Base-by-base conservation (phyloP, 2,113 vertebrate species). In the Edolisoma coerulescens region DNA sequence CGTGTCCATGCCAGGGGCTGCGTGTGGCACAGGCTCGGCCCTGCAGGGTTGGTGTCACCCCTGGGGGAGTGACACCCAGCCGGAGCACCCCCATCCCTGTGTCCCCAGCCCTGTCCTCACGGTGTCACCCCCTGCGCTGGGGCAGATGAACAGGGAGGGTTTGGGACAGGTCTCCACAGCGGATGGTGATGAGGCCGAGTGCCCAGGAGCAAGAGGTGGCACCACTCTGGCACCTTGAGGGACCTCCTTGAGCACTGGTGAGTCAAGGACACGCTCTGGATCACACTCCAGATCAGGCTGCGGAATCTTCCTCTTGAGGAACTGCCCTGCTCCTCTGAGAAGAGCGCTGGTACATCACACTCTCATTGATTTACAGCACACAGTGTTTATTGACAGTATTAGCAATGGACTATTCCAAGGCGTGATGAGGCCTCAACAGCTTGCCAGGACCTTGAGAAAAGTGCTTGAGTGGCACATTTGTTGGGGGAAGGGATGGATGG, bases 171-270 rank as follows among this genome's bases (percentile, higher is more conserved):
- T 7, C n/a, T 10, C 3, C 2, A 11, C 19, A 8, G 69, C 26
- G 7, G 20, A 16, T 18, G 11, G 17, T 13, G 42, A 2, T 2
- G 7, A 35, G 49, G 37, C 33, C 3, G 0, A 35, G 56, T 2
- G 3, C 37, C 17, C 2, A 30, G 26, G 50, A 24, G 20, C 20
- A 1, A 9, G 42, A 42, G 23, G 17, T 26, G 70, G 44, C 70
- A 20, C 16, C 0, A 1, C 6, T 53, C 1, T 7, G 1, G 39
- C 28, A 6, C 6, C 8, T n/a, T 10, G 42, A 32, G 9, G 14
- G 22, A 56, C 47, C 9, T 67, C 39, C 47, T 42, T 1, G 39
- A 39, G 39, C 30, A 2, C 41, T 3, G 54, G 45, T 16, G 56
- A 33, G 81, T 8, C 93, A 84, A 86, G 94, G 93, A 37, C 92